phyloP scores from a whole-genome alignment of 2,113 vertebrate species.

The Urocitellus parryii region DNA sequence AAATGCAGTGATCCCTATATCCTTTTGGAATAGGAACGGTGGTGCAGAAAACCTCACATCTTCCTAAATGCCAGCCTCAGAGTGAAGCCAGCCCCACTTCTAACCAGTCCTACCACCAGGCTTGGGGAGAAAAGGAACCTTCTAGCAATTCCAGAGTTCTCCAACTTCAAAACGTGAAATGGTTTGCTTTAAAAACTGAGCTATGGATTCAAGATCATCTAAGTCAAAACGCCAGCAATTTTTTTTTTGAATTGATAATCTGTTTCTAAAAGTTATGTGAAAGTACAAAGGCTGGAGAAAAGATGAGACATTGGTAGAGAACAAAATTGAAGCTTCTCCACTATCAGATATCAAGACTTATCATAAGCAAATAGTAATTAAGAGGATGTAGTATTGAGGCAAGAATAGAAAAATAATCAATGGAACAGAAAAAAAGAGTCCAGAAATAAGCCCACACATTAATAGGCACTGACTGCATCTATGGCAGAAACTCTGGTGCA shows the following conservation, averaged over 20 bases:
- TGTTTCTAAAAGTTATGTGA: neutral
- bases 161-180: neutral
- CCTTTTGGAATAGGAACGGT: accelerated
- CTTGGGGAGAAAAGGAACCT: too few relatives aligned
- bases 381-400: neutral
- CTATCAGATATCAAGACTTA: neutral
- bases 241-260: neutral
- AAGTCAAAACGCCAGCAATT: neutral
- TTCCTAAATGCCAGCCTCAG: neutral
- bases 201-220: neutral
- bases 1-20: too few relatives aligned
- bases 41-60: neutral
- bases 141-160: neutral
- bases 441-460: neutral
- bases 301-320: neutral
- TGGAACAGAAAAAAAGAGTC: neutral
- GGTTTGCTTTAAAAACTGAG: neutral
- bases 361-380: neutral
- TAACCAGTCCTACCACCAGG: neutral
- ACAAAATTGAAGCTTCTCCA: neutral
- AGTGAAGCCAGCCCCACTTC: neutral
- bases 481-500: neutral
- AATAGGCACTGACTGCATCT: too few relatives aligned
- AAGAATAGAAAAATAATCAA: neutral
- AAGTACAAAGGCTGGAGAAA: neutral